phyloP scores from a whole-genome alignment of 2,113 vertebrate genomes.

The Picathartes gymnocephalus region DNA sequence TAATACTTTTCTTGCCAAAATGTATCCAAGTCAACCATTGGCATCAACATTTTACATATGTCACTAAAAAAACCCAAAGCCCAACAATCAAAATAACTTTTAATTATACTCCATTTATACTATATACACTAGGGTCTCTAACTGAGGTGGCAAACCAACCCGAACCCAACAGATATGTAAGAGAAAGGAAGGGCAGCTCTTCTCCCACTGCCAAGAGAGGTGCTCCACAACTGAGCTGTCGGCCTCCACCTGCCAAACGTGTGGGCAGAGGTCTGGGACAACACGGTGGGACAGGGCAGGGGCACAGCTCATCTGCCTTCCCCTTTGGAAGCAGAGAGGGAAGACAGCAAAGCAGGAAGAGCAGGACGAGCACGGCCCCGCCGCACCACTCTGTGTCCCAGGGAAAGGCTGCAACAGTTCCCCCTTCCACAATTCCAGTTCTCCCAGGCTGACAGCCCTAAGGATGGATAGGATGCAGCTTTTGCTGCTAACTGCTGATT shows the following conservation, averaged over 20 bases:
- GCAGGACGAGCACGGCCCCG: rapidly evolving
- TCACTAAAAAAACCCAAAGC: conserved; percentile 40
- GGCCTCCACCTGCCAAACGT: rapidly evolving
- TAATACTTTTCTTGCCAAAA: conserved; percentile 54
- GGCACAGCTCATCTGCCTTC: neutral
- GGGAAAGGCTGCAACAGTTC: neutral
- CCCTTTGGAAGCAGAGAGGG: neutral
- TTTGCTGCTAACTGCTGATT: neutral
- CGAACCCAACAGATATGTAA: neutral
- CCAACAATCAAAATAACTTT: conserved; percentile 45
- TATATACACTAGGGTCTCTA: conserved; percentile 57
- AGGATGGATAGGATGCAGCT: neutral
- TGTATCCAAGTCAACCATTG: conserved; percentile 32
- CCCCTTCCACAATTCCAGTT: neutral
- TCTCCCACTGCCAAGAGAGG: neutral
- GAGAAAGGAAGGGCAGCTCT: neutral
- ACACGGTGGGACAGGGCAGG: neutral
- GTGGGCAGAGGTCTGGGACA: neutral
- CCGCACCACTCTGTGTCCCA: neutral
- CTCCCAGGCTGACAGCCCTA: neutral
- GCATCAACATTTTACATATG: conserved; percentile 54
- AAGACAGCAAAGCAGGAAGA: neutral
- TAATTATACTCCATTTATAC: conserved; percentile 50
- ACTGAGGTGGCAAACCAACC: conserved; percentile 46
- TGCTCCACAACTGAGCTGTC: neutral